Percentiles rank a stretch among this genome's conserved stretches.
These are phyloP conservation scores for Microtus richardsoni DNA, from an alignment of 2,113 vertebrate species.

Conservation along the genomic window DNA sequence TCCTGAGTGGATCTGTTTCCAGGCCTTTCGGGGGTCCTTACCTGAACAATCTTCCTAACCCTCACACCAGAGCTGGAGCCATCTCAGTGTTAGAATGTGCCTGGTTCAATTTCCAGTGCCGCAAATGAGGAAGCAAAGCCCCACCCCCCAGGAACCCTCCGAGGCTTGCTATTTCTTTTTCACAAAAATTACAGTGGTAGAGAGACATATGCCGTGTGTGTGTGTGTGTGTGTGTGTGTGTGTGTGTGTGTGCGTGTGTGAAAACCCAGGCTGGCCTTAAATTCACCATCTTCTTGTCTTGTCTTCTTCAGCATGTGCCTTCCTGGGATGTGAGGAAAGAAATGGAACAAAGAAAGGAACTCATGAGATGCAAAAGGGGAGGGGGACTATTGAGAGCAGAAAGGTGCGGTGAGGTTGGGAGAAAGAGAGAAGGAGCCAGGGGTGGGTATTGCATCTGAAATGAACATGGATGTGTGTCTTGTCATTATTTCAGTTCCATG, in stretches of 20 bases:
- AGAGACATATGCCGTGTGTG: not conserved
- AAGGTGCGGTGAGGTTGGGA: not conserved
- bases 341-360: not conserved
- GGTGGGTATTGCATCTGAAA: not conserved
- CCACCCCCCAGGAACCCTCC: not conserved
- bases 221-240: not conserved
- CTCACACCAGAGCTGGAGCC: not conserved
- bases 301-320: not conserved
- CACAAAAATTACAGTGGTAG: not conserved
- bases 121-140: not conserved
- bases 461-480: too few relatives aligned
- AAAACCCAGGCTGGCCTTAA: not conserved
- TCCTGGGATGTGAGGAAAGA: not conserved
- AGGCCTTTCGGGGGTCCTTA: not conserved
- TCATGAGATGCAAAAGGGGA: too few relatives aligned
- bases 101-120: not conserved
- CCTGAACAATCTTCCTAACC: not conserved
- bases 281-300: not conserved
- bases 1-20: not conserved
- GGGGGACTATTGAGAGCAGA: not conserved
- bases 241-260: not conserved
- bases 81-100: not conserved
- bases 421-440: not conserved
- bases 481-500: not conserved
- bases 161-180: not conserved